These are phyloP conservation scores for Australoheros scitulus DNA, from an alignment of 2,113 vertebrate species.

Conservation along the genomic window DNA sequence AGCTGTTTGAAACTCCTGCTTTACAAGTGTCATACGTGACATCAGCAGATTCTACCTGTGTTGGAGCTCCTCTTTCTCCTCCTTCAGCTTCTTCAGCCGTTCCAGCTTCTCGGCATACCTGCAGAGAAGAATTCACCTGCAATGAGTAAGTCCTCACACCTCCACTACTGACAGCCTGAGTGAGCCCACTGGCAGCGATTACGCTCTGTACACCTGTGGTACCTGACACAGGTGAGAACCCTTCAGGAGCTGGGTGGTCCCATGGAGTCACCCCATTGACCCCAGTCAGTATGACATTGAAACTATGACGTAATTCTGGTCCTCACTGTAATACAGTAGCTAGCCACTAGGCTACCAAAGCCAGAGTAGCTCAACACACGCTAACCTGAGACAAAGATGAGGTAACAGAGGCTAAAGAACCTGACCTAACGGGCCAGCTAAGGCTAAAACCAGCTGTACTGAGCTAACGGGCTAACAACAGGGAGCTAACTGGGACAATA, in stretches of 20 bases:
- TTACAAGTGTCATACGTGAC: background rate
- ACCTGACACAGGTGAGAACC: too few relatives aligned
- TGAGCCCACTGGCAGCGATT: background rate
- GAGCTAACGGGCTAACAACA: background rate
- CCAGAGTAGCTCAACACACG: background rate
- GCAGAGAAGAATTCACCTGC: background rate
- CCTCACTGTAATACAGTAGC: background rate
- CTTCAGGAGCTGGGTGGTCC: too few relatives aligned
- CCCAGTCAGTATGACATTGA: background rate
- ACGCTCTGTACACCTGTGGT: background rate
- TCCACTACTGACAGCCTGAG: background rate
- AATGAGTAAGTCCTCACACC: background rate
- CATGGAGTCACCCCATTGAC: background rate
- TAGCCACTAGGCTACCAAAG: background rate
- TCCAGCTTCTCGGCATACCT: conserved; percentile 93
- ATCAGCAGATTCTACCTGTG: conserved; percentile 80
- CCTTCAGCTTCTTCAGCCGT: conserved; percentile 86
- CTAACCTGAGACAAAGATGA: background rate
- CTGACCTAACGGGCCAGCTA: background rate
- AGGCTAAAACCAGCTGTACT: background rate
- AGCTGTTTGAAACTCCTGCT: too few relatives aligned
- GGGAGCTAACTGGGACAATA: too few relatives aligned
- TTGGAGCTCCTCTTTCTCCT: conserved; percentile 90
- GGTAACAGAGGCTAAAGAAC: background rate
- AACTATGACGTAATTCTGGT: background rate